A percentile compares a stretch with the other conserved stretches of the same genome.
These are phyloP conservation scores for Sipha maydis DNA, from an alignment of 2,888 invertebrate species.

Conservation along the genomic window DNA sequence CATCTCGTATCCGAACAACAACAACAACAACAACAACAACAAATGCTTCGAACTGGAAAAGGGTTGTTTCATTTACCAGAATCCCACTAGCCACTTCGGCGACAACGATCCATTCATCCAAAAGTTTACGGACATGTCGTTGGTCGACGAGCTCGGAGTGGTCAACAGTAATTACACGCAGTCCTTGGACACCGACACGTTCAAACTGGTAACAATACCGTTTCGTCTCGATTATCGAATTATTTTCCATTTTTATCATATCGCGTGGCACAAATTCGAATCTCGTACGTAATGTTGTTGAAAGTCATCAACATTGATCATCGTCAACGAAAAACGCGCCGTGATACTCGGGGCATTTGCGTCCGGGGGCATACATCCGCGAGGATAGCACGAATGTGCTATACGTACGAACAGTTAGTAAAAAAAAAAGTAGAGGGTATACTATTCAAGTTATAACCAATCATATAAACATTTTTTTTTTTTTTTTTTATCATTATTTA, in stretches of 20 bases:
- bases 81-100: conserved; percentile 15
- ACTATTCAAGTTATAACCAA: no score
- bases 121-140: conserved; percentile 25
- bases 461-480: no score
- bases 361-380: no score
- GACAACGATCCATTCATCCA: conserved; percentile 44
- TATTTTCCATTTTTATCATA: no score
- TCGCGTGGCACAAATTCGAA: neutral
- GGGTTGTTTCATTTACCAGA: conserved; percentile 57
- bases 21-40: conserved; percentile 27
- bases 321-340: no score
- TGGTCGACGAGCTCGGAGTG: neutral
- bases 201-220: conserved; percentile 17
- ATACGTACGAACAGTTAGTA: no score
- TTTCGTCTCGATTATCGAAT: no score
- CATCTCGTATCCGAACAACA: neutral
- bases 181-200: conserved; percentile 13
- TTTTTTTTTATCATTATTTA: no score
- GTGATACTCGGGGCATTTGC: neutral
- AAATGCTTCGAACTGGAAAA: conserved; percentile 23
- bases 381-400: no score
- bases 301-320: no score
- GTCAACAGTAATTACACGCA: conserved; percentile 10
- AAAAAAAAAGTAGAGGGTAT: no score
- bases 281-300: neutral